Percentiles rank a stretch among this genome's conserved stretches.
These are phyloP conservation scores for Heliconius ethilla DNA, from an alignment of 2,888 invertebrate species.

Conservation along the genomic window DNA sequence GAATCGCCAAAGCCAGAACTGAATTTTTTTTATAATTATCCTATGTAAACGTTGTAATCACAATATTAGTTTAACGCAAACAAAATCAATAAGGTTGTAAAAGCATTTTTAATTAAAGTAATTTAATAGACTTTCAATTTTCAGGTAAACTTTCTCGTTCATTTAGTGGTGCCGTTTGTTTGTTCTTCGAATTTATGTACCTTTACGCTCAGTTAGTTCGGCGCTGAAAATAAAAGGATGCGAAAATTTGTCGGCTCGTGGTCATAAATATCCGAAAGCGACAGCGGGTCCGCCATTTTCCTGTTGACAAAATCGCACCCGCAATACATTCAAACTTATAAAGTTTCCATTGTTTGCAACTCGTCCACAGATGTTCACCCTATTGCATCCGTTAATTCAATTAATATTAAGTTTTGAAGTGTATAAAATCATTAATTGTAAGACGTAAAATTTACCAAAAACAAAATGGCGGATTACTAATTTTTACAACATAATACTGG, in stretches of 20 bases:
- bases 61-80: slow-evolving; percentile 13
- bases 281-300: slow-evolving; percentile 77
- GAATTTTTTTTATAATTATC: neutral
- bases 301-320: slow-evolving; percentile 79
- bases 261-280: slow-evolving; percentile 75
- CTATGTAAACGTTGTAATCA: neutral
- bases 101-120: slow-evolving; percentile 43
- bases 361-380: slow-evolving; percentile 56
- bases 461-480: too few species aligned
- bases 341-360: slow-evolving; percentile 75
- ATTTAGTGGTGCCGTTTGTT: slow-evolving; percentile 52
- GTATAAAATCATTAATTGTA: neutral
- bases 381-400: slow-evolving; percentile 29
- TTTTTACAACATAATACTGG: too few species aligned
- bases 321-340: slow-evolving; percentile 77
- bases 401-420: slow-evolving; percentile 8
- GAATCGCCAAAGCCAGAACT: neutral
- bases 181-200: slow-evolving; percentile 68
- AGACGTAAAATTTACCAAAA: too few species aligned
- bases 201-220: slow-evolving; percentile 66
- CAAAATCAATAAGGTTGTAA: slow-evolving; percentile 38
- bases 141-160: slow-evolving; percentile 46
- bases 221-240: slow-evolving; percentile 72
- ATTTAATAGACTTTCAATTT: slow-evolving; percentile 44
- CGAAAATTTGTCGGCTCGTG: slow-evolving; percentile 72